Percentiles rank a stretch among this genome's conserved stretches.
Conservation (phyloP, 2,113 vertebrate species). For the Hydropotes inermis region DNA sequence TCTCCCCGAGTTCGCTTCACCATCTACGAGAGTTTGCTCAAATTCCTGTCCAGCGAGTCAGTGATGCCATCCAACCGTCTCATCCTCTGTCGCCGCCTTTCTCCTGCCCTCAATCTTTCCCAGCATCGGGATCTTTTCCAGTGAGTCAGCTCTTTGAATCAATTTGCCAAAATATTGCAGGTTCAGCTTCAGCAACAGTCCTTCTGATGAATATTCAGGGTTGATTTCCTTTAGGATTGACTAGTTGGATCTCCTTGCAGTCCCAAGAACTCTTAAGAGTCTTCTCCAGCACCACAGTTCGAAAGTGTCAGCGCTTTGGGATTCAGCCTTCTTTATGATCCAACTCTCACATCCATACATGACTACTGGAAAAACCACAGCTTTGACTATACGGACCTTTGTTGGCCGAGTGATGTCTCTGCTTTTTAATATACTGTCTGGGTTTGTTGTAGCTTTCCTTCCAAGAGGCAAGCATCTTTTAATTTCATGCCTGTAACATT, state of each 20-base stretch:
- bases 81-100: not conserved
- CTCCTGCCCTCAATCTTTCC: not conserved
- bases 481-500: not conserved
- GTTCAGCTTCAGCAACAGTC: not conserved
- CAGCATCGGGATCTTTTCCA: not conserved
- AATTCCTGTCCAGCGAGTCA: not conserved
- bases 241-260: not conserved
- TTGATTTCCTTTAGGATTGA: not conserved
- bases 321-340: not conserved
- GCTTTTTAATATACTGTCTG: not conserved
- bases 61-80: not conserved
- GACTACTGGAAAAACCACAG: not conserved
- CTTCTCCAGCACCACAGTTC: not conserved
- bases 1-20: not conserved
- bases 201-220: not conserved
- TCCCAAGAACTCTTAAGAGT: not conserved
- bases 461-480: not conserved
- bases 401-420: not conserved
- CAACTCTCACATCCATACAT: not conserved
- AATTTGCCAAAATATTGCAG: not conserved
- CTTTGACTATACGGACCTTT: not conserved
- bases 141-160: not conserved
- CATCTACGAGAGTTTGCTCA: not conserved
- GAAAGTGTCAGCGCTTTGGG: not conserved
- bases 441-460: not conserved